Evolutionary conservation across 2,888 invertebrate species (phyloP), one percentile per base, ranked within the genome.

Genomic region (Blomia tropicalis): DNA sequence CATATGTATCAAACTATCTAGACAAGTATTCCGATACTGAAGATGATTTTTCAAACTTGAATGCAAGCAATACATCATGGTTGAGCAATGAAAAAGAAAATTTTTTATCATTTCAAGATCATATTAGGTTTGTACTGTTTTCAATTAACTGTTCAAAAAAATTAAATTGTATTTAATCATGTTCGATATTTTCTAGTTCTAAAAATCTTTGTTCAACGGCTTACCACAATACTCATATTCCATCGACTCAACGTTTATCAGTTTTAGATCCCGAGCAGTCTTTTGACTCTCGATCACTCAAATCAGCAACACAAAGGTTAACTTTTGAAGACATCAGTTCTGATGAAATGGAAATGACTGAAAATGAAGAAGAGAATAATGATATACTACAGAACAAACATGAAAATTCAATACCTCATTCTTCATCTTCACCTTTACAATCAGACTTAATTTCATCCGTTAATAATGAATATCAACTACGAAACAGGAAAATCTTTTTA

Each of bases 1-100:
- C 56, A 19, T 56, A 56, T 36, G 31, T 56, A 23, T 56, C 56
- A n/a, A 56, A 56, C 29, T 56, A 56, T 36, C 23, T 56, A 11
- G 56, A 56, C 23, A 27, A 32, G 23, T 56, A 56, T 36, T 56
- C 56, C 11, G 56, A 56, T 36, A 30, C 25, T 25, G 56, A 56
- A 19, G 23, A 7, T 11, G n/a, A 27, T 27, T 7, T 11, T 25
- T n/a, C 14, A 14, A 30, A 25, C 29, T 14, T 25, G n/a, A 27
- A 11, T 7, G n/a, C 7, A 7, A 47, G 51, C 51, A 14, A 7
- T 47, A 11, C 51, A 7, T 36, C 36, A 17, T 36, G 7, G 7
- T 11, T 47, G 11, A 47, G 22, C 23, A 47, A 47, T 27, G 51
- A 47, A 47, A 19, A 47, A 14, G 27, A 47, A 47, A 47, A 11